These are phyloP conservation scores for Cheilosia soror DNA, from an alignment of 2,888 invertebrate species.

Conservation along the genomic window DNA sequence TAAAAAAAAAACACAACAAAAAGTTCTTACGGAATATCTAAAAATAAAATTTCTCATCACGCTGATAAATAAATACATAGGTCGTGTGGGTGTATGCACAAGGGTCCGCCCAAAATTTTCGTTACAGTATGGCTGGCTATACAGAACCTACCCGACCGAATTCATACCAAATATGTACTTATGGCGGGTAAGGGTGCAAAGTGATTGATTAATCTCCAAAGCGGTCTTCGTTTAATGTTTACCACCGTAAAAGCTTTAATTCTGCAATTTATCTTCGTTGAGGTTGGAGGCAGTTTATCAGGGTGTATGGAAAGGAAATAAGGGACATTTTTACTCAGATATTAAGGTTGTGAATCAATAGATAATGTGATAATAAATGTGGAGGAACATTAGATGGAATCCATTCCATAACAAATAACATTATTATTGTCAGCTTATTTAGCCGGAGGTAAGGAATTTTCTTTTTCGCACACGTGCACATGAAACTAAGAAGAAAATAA, in stretches of 20 bases:
- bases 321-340: constrained; percentile 48
- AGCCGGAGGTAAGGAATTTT: constrained; percentile 7
- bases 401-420: constrained; percentile 60
- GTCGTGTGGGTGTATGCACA: not conserved
- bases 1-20: not conserved
- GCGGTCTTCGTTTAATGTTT: constrained; percentile 65
- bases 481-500: not conserved
- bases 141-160: constrained; percentile 43
- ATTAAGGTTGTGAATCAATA: constrained; percentile 60
- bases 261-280: constrained; percentile 67
- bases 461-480: constrained; percentile 24
- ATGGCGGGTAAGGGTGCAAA: constrained; percentile 36
- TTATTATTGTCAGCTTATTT: constrained; percentile 35
- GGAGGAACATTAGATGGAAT: constrained; percentile 53
- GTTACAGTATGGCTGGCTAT: constrained; percentile 33
- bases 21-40: constrained; percentile 13
- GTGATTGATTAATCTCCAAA: constrained; percentile 73
- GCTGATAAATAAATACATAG: constrained; percentile 23
- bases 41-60: constrained; percentile 44
- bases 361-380: constrained; percentile 70
- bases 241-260: constrained; percentile 65
- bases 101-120: constrained; percentile 45
- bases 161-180: constrained; percentile 23
- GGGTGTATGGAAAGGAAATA: constrained; percentile 42
- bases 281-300: constrained; percentile 23